Evolutionary conservation across 2,797 vertebrate genomes (phyloP).

Genomic region (Picus viridis): DNA sequence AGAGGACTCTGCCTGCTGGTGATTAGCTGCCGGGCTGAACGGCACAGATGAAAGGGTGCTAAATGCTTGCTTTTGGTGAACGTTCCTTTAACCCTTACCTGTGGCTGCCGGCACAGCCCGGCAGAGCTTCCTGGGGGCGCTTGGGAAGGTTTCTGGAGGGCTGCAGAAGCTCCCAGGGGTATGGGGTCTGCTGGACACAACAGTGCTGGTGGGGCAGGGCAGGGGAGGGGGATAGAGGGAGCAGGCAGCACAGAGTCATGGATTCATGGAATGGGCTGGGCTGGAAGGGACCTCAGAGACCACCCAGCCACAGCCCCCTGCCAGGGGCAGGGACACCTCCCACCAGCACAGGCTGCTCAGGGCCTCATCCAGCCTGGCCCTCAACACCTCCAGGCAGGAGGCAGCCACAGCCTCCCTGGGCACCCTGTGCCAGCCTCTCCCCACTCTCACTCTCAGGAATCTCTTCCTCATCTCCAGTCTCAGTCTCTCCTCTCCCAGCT

Average conservation of each 20-base stretch:
- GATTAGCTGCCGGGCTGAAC: conserved; percentile 49
- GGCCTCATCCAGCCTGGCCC: no score
- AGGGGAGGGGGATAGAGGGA: background rate
- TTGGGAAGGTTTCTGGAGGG: background rate
- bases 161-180: background rate
- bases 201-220: background rate
- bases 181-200: background rate
- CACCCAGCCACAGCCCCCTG: no score
- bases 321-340: no score
- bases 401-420: no score
- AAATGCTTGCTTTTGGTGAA: conserved; percentile 34
- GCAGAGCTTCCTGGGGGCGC: rapidly evolving
- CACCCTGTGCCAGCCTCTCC: no score
- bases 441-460: no score
- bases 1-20: conserved; percentile 52
- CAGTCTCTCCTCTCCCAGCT: no score
- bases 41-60: conserved; percentile 43
- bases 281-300: no score
- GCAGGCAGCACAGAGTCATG: background rate
- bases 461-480: no score
- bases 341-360: no score
- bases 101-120: background rate
- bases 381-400: no score
- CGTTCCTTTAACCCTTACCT: conserved; percentile 38
- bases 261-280: no score